Base-by-base conservation (phyloP, 1,140 invertebrate genomes). In the Lepidurus packardi region DNA sequence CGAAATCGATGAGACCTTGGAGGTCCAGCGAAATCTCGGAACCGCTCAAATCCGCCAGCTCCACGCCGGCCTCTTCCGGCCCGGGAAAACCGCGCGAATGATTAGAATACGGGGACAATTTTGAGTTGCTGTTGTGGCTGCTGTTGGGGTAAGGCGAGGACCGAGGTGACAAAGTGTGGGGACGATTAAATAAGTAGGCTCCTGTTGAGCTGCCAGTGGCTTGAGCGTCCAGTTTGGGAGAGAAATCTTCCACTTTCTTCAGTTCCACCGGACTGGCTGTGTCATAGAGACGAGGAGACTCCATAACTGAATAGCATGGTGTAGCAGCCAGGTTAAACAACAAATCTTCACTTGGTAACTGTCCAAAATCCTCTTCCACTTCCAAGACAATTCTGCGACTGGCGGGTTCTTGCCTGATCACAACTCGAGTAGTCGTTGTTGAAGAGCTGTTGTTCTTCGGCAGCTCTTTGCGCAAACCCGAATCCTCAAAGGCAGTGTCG, bases 11-110 rank as follows among this genome's bases (percentile, higher is more conserved):
- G 81, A 96, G 87, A 83, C 93, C 91, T 42, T 94, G 93, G 78
- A 96, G 87, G 82, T 96, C 94, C 79, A 96, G 85, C 44, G 92
- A 93, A 82, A 96, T 95, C 85, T 96, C 94, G 73, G 93, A 92
- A 21, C 91, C 92, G 84, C 93, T 94, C 79, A 96, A 87, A 83
- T 96, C 94, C 81, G 92, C 92, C 75, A 95, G 86, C 82, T 96
- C 93, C 44, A 90, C 87, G 73, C 82, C 80, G 77, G 53, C 76
- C 73, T 77, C 77, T 65, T 11, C 53, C 53, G 53, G 53, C 53
- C 53, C 53, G 13, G 53, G 53, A 65, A 65, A 65, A 65, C 53
- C 53, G 53, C 53, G 53, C 53, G 53, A 65, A 21, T 65, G 53
- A 65, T 65, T 65, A 21, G 53, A 65, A 65, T 65, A 65, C 13